Evolutionary conservation across 1,140 invertebrate genomes (phyloP).

Genomic region (Probaryconus sp.): DNA sequence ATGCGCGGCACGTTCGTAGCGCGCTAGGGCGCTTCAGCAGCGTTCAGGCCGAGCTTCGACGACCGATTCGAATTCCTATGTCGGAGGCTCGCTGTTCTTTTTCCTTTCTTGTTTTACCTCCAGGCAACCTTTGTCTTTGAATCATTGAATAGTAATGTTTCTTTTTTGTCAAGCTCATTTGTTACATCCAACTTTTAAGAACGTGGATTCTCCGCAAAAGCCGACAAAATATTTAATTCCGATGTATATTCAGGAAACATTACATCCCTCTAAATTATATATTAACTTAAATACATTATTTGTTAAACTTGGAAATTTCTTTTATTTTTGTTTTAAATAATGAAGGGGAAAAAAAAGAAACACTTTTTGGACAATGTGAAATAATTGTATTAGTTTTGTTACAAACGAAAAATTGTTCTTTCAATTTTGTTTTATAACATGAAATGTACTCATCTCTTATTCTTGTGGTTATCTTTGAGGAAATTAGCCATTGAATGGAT

Average conservation of each 20-base stretch:
- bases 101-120: slow-evolving; percentile 28
- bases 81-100: slow-evolving; percentile 24
- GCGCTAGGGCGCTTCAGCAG: slow-evolving; percentile 47
- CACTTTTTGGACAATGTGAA: no score
- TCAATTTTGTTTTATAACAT: no score
- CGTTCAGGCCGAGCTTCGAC: slow-evolving; percentile 44
- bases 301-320: no score
- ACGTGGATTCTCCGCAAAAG: slow-evolving; percentile 14
- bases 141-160: slow-evolving; percentile 55
- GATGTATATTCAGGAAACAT: slow-evolving; percentile 37
- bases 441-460: no score
- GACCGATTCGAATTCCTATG: slow-evolving; percentile 57
- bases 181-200: slow-evolving; percentile 45
- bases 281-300: slow-evolving; percentile 11
- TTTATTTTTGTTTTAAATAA: no score
- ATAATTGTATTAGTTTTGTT: no score
- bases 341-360: no score
- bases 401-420: background rate
- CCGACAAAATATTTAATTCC: slow-evolving; percentile 26
- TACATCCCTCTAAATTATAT: slow-evolving; percentile 10
- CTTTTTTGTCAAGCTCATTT: slow-evolving; percentile 51
- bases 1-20: slow-evolving; percentile 62
- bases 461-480: no score
- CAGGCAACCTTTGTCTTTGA: slow-evolving; percentile 54
- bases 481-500: no score